Base-by-base conservation (phyloP, 1,140 invertebrate genomes). In the Coptotermes formosanus region DNA sequence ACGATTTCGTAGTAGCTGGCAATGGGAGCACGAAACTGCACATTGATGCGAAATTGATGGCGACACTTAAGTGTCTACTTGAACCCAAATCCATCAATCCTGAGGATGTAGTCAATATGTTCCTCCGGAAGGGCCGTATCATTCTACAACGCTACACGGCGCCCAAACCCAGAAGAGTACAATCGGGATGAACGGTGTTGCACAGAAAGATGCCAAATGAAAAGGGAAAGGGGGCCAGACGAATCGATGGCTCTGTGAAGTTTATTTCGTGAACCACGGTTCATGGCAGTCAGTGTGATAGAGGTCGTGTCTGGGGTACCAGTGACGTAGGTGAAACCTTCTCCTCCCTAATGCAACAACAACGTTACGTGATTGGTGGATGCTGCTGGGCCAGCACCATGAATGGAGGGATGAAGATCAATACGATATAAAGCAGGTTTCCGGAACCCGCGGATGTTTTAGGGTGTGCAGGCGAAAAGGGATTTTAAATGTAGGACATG, bases 361-460 rank as follows among this genome's bases (percentile, higher is more conserved):
- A 75, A 30, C 64, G 64, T 30, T 23, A 75, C 64, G n/a, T n/a
- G 64, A 75, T 75, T 75, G 64, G 64, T 75, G 64, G 64, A 75
- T 75, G 64, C 64, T 19, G 21, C 59, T 64, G 59, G 59, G 3
- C 14, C 64, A 30, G n/a, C 64, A 25, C 2, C n/a, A 75, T 75
- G 64, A 75, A 75, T 75, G 64, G 64, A n/a, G 25, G 64, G 64
- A 75, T 30, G n/a, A 14, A 75, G 64, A 75, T 75, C 64, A 75
- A 75, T 75, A 64, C 59, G 21, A 64, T 23, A 64, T 64, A 75
- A 30, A 75, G 64, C n/a, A 2, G n/a, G 64, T 30, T 75, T 75
- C 64, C 64, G 64, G 64, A 48, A 8, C 64, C 64, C 64, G 25
- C 14, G 14, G 64, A 75, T n/a, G 14, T 75, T 75, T 75, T 75